Base-by-base conservation (phyloP, 1,140 invertebrate species). In the Lasioglossum albipes region DNA sequence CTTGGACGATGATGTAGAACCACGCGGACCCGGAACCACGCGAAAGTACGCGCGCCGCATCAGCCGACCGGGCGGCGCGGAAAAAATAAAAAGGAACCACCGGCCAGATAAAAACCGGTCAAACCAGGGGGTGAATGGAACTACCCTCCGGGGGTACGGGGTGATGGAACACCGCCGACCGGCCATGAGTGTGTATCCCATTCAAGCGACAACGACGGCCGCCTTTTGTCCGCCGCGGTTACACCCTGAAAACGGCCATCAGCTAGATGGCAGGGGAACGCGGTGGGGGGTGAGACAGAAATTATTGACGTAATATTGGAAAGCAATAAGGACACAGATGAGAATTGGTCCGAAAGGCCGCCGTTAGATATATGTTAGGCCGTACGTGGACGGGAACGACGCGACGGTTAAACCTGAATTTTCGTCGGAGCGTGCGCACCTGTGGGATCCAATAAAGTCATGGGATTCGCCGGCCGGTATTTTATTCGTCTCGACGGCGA, bases 301-400 rank as follows among this genome's bases (percentile, higher is more conserved):
- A 87, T 87, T 87, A 86, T 87, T 81, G 84, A 82, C 76, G 84
- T 81, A 71, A 86, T 87, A 87, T 87, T 73, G 85, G 84, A 87
- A 87, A 87, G 74, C 85, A 83, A 87, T 87, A 87, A 86, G 81
- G 81, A 86, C 73, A 69, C 69, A 71, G 73, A 86, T 69, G 84
- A 86, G 81, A 83, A 86, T 86, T 81, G 84, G 61, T 45, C 76
- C 69, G 52, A 82, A 73, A 70, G 80, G 75, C 57, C 69, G 74
- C 79, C 81, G 81, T 84, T 84, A 81, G 82, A 87, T 84, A 86
- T 84, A 79, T 78, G 78, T 81, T 86, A 85, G 81, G 73, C 64
- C 36, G 66, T 82, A 78, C 75, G 71, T 67, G 70, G 67, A 74
- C 57, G 41, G 49, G 12, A 52, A 59, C 57, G 77, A 6, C 52